These are phyloP conservation scores for Sinotaia quadrata DNA, from an alignment of 2,888 invertebrate species.

Conservation along the genomic window DNA sequence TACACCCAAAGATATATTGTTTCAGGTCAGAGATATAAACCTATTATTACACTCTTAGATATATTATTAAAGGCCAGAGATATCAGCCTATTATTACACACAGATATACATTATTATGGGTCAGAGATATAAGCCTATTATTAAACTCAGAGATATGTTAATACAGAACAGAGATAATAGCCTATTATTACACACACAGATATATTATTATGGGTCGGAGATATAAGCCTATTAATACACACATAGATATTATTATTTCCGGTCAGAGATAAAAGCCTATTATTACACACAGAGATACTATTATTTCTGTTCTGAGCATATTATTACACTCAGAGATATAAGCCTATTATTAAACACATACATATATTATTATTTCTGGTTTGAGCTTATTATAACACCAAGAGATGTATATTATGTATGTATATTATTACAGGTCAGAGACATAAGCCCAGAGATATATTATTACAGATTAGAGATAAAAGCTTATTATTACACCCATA, in stretches of 20 bases:
- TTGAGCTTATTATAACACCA: too few species aligned
- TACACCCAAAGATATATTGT: too few species aligned
- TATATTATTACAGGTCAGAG: too few species aligned
- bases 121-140: background rate
- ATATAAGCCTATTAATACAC: too few species aligned
- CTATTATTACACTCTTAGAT: slow-evolving; percentile 7
- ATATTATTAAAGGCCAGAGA: background rate
- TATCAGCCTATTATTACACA: background rate
- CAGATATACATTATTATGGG: background rate
- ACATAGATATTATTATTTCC: background rate
- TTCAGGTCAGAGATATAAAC: slow-evolving; percentile 19
- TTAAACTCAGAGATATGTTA: background rate
- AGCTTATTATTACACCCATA: background rate
- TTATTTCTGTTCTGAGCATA: too few species aligned
- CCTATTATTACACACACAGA: background rate
- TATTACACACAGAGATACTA: too few species aligned
- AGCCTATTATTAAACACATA: too few species aligned
- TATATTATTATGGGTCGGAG: too few species aligned
- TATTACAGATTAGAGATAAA: slow-evolving; percentile 12
- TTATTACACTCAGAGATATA: too few species aligned
- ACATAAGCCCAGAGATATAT: slow-evolving; percentile 17
- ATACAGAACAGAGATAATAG: background rate
- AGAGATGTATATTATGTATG: too few species aligned
- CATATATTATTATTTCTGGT: too few species aligned
- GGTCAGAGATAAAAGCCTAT: background rate